Evolutionary conservation across 2,888 invertebrate species (phyloP), one percentile per base, ranked within the genome.

Genomic region (Cephus pygmeus): DNA sequence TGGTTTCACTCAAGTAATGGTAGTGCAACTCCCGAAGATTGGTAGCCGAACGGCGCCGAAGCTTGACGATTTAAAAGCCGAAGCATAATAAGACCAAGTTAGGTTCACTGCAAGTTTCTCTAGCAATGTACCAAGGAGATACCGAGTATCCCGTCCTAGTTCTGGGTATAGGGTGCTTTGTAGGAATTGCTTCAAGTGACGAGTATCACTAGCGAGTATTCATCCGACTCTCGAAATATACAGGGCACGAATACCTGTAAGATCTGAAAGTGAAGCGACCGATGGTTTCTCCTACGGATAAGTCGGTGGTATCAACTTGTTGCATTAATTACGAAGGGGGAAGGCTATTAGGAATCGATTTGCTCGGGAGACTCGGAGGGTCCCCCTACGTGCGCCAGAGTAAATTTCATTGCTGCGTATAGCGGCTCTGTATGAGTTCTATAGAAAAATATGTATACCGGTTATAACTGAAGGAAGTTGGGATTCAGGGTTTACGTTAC

Each of bases 301-400:
- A 90, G 90, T 90, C 89, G 88, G 88, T 85, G 88, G 88, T 90
- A 91, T 90, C 90, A 90, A 91, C 91, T 91, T 91, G 91, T 91
- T 91, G 91, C 91, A 90, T 91, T 91, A 91, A 91, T 91, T 90
- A 91, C 90, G 6, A 56, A 88, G 85, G 85, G 85, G 87, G 86
- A 86, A 85, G 87, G 87, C 90, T 89, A 90, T 91, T 91, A 90
- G 89, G 88, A 88, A 91, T 91, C 88, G 91, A 91, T 91, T 90
- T 87, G 85, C 85, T 85, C 85, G 85, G 86, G 87, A 88, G 68
- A 15, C 71, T 6, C 35, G 12, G 30, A 30, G 33, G 69, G 11
- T 76, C 23, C 4, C 11, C 12, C 69, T 71, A 36, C 23, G 12
- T 6, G 56, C n/a, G 34, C 74, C 15, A 2, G 30, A 33, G 71